Conservation (phyloP, 2,797 vertebrate species). For the Gadopsis marmoratus region DNA sequence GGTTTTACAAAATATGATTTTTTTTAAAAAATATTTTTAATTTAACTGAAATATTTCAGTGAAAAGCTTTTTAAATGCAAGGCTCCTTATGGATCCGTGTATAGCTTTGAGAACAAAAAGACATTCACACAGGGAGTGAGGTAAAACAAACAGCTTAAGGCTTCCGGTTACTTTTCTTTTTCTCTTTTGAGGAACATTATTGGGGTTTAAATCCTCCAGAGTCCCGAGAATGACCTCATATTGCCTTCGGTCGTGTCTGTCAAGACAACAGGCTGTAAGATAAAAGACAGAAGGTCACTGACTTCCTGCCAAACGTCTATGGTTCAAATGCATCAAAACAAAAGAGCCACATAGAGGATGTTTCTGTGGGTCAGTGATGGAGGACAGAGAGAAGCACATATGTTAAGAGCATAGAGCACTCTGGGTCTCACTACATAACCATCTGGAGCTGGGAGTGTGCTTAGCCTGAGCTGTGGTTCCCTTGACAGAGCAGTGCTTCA, state of each 20-base stretch:
- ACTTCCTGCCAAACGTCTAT: constrained; percentile 25
- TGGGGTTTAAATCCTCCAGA: constrained; percentile 33
- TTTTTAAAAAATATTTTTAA: neutral
- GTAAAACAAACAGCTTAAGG: constrained; percentile 2
- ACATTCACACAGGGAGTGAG: neutral
- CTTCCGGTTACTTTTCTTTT: constrained; percentile 9
- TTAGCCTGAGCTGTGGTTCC: constrained; percentile 75
- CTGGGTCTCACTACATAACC: constrained; percentile 67
- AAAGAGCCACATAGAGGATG: constrained; percentile 50
- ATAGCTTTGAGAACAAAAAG: neutral
- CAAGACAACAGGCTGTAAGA: constrained; percentile 19
- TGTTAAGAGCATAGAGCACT: constrained; percentile 64
- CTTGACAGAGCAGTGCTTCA: constrained; percentile 69
- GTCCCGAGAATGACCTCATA: constrained; percentile 43
- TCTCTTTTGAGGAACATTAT: constrained; percentile 33
- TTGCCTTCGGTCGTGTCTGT: constrained; percentile 46
- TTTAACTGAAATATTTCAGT: too few species aligned
- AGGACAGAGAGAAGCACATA: constrained; percentile 63
- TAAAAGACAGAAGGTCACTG: constrained; percentile 42
- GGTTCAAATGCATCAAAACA: constrained; percentile 56
- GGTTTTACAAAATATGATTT: neutral
- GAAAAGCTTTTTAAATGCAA: too few species aligned
- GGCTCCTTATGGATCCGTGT: too few species aligned
- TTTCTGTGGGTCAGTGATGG: constrained; percentile 59
- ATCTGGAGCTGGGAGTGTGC: constrained; percentile 75